Evolutionary conservation across 1,140 invertebrate species (phyloP), one percentile per base, ranked within the genome.

Genomic region (Drosophila prosaltans): DNA sequence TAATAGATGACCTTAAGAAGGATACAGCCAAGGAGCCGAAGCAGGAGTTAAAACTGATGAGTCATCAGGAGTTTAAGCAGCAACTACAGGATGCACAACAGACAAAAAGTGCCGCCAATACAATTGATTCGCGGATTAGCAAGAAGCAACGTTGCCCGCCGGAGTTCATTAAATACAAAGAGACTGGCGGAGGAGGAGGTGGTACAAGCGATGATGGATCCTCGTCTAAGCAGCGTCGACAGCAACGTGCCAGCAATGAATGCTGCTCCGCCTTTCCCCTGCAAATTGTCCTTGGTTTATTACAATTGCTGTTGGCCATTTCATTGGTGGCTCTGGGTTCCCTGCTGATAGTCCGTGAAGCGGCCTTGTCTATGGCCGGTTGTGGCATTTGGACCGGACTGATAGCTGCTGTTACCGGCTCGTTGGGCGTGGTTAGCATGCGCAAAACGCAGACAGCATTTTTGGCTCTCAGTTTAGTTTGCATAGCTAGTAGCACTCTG

Each of bases 371-470:
- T 5, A 91, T 85, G 72, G 82, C 86, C 54, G 91, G 91, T 21
- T 91, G 90, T 65, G 91, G 91, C 48, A 81, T 92, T 71, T 92
- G 91, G 91, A 82, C 91, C 8, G 91, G 91, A 3, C 45, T 89
- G 11, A 83, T 90, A 55, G 91, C 90, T 2, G 91, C 90, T 9
- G 78, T 92, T 40, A 91, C 91, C 2, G 91, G 91, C 3, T 91
- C 91, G 1, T 62, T 92, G 65, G 91, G 91, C 28, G 85, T 92
- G 57, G 91, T 92, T 43, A 89, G 90, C 71, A 84, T 92, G 74
- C 81, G 89, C 10, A 91, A 90, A 60, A 90, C 86, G 2, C 85
- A 91, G 54, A 92, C 90, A 32, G 90, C 91, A 10, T 92, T 92
- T 63, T 60, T 92, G 67, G 91, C 91, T 3, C 58, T 91, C 45